Evolutionary conservation across 2,797 vertebrate genomes (phyloP).

Genomic region (Gallinago stenura): DNA sequence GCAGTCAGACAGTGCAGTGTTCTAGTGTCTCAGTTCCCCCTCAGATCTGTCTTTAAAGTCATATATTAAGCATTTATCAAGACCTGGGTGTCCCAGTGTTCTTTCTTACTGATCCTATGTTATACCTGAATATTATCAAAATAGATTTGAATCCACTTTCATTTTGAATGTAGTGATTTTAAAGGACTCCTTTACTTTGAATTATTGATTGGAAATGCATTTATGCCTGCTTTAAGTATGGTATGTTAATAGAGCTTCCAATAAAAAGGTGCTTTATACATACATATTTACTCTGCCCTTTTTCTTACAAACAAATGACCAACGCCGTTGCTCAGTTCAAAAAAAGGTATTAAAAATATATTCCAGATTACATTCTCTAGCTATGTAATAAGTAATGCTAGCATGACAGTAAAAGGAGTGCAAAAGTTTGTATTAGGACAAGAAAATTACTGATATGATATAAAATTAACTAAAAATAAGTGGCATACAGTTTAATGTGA

Average conservation of each 20-base stretch:
- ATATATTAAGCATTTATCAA: neutral
- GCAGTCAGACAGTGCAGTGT: neutral
- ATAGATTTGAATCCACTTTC: neutral
- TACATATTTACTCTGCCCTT: neutral
- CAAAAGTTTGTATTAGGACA: neutral
- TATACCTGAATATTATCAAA: neutral
- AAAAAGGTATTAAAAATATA: neutral
- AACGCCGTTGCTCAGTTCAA: neutral
- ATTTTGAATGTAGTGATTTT: neutral
- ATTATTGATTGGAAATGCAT: neutral
- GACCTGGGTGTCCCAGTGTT: neutral
- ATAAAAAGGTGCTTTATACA: neutral
- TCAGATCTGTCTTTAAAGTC: neutral
- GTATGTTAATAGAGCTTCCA: neutral
- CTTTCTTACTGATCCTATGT: neutral
- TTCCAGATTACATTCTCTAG: neutral
- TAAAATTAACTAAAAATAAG: constrained; percentile 1
- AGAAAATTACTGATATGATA: neutral
- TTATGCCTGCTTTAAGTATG: neutral
- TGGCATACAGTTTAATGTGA: neutral
- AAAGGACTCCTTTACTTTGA: neutral
- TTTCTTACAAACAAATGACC: neutral
- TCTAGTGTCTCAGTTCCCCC: neutral
- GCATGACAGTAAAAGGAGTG: neutral
- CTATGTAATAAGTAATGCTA: neutral